Evolutionary conservation across 2,113 vertebrate genomes (phyloP).

Genomic region (Spermophilus dauricus): DNA sequence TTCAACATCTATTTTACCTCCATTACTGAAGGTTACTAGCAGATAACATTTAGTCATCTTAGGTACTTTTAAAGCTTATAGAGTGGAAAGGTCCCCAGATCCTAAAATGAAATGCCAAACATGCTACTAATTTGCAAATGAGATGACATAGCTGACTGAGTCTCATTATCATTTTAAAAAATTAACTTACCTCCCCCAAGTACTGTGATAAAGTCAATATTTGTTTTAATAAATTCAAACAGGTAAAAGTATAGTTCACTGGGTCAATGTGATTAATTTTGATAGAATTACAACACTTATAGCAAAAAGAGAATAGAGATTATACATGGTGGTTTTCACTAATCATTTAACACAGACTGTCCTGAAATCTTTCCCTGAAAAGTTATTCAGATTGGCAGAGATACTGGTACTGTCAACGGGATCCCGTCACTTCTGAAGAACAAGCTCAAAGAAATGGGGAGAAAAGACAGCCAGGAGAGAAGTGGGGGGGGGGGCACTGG

Average conservation of each 20-base stretch:
- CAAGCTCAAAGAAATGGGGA: not conserved
- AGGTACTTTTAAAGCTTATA: not conserved
- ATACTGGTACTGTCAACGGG: not conserved
- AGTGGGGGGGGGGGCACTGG: accelerated
- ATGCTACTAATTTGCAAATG: not conserved
- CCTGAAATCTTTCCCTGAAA: constrained; percentile 21
- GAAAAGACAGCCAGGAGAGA: not conserved
- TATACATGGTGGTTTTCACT: not conserved
- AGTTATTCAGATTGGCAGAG: not conserved
- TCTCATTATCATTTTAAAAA: not conserved
- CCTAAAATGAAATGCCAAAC: not conserved
- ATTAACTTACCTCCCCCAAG: not conserved
- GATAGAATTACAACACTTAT: not conserved
- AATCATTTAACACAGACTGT: constrained; percentile 2
- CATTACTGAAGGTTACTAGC: not conserved
- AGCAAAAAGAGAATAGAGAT: not conserved
- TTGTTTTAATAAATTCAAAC: constrained; percentile 44
- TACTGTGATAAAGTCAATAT: not conserved
- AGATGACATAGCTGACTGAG: not conserved
- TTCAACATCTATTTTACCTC: not conserved
- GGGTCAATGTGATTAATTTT: constrained; percentile 26
- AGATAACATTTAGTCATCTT: not conserved
- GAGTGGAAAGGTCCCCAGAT: not conserved
- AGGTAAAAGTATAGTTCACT: constrained; percentile 12
- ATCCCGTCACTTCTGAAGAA: not conserved